Base-by-base conservation (phyloP, 2,888 invertebrate genomes). In the Molorchus minor region DNA sequence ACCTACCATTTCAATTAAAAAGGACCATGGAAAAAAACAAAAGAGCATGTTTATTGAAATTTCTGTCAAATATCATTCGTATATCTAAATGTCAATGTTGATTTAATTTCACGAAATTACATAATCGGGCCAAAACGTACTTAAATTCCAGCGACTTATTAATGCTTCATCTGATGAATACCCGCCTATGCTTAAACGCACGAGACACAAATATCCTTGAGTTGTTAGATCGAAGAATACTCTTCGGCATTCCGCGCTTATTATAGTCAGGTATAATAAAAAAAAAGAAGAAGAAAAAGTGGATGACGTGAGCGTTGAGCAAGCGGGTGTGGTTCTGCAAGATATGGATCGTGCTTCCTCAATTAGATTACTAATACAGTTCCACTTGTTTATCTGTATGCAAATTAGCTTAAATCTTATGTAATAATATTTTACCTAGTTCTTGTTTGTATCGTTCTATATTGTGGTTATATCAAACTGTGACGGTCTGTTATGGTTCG, bases 291-390 rank as follows among this genome's bases (percentile, higher is more conserved):
- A n/a, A n/a, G n/a, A n/a, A n/a, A n/a, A n/a, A n/a, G n/a, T n/a
- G n/a, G 35, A 12, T 30, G 25, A 45, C 21, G 17, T 38, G 13
- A 10, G 36, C 21, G 21, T 36, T 12, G 10, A n/a, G 15, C 35
- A 21, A 41, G 7, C 19, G 25, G 51, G 51, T 19, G 30, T 41
- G 30, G 43, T 16, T 29, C 1, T 20, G 35, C 5, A 47, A 41
- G 16, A 33, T 56, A 25, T 49, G 49, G 43, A 56, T 56, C 56
- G 25, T 25, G 47, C 36, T 56, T 49, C 56, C 56, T 49, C 19
- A 25, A 35, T 35, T 56, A 21, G 19, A 44, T 44, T 44, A 30
- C 30, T 20, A 38, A 47, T 13, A 36, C 13, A 3, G 7, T 35
- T 38, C 25, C 49, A 41, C 51, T 30, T 52, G 51, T 41, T 52